Evolutionary conservation across 2,113 vertebrate species (phyloP), one percentile per base, ranked within the genome.

Genomic region (Cromileptes altivelis): DNA sequence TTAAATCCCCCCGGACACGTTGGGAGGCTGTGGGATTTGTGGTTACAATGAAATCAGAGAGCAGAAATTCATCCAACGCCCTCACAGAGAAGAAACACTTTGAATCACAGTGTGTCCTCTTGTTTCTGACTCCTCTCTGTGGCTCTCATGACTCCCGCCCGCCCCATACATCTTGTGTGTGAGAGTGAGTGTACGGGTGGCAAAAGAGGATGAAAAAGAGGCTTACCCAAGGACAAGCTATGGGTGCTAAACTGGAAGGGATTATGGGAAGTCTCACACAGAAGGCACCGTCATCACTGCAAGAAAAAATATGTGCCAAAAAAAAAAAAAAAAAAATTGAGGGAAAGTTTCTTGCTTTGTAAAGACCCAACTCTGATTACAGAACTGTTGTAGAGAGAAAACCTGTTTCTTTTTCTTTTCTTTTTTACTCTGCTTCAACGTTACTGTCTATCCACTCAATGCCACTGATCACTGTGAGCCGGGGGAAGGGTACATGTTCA

Each of bases 391-490:
- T 55, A 45, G 72, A 76, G 70, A 52, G 52, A 55, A 85, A 58
- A 64, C 47, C 53, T 64, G 65, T 62, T 85, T 71, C 33, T 37
- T 37, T 37, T 37, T 0, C 33, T 37, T 37, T 37, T 37, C 6
- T 72, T 25, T 70, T 75, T 67, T 25, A 23, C 71, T 72, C 80
- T 55, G 8, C 73, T 71, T 67, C 82, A 62, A 45, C 70, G 80
- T 72, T 45, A 69, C 72, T 70, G 58, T 84, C 3, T 52, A 52
- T 67, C 71, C 4, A 6, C 85, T 85, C 53, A 1, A 82, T 74
- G 86, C 85, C 82, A 81, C 77, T 67, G 75, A 90, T 75, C 85
- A 93, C 92, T 93, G 92, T 94, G 88, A 94, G 61, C 69, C 18
- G n/a, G 33, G 33, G 62, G 21, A 71, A 55, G 30, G 85, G 11